Evolutionary conservation across 1,140 invertebrate species (phyloP), one percentile per base, ranked within the genome.

Genomic region (Propsilocerus akamusi): DNA sequence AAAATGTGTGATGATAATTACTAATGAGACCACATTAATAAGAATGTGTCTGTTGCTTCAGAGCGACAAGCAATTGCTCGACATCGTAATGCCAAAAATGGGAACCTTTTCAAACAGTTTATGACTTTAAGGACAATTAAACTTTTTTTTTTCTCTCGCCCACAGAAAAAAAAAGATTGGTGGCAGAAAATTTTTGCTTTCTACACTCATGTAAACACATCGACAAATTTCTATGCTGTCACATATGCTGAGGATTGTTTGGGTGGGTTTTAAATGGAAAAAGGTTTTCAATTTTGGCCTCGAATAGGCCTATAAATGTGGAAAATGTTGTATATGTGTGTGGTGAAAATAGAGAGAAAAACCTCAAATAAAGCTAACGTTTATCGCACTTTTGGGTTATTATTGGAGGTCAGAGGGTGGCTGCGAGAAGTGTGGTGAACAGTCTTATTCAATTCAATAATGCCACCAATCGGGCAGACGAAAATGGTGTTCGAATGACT

Each of bases 91-190:
- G 6, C 34, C 11, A 3, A 37, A 37, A 37, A 37, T 17, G 7
- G 11, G 12, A 14, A 2, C 32, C 14, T 17, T 17, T 17, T 8
- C 10, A 41, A 41, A 17, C 2, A 20, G 17, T 41, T 41, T 41
- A 41, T 17, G 34, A 41, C 17, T 41, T 41, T 17, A 41, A 41
- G 34, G 34, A 41, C 10, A 41, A 41, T 41, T 41, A 41, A 41
- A n/a, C 14, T 41, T 41, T 41, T 20, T 10, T 41, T 20, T 7
- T 17, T 7, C 14, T 37, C 22, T 10, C 28, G 4, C 22, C 34
- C 32, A 8, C 14, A 41, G 32, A 37, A 10, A 41, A 10, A 17
- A 41, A 41, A 17, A 8, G 34, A 20, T 7, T 17, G 14, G 8
- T 41, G 17, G 17, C 34, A n/a, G n/a, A n/a, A n/a, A n/a, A 8